Evolutionary conservation across 2,113 vertebrate genomes (phyloP).

Genomic region (Syngnathus scovelli): DNA sequence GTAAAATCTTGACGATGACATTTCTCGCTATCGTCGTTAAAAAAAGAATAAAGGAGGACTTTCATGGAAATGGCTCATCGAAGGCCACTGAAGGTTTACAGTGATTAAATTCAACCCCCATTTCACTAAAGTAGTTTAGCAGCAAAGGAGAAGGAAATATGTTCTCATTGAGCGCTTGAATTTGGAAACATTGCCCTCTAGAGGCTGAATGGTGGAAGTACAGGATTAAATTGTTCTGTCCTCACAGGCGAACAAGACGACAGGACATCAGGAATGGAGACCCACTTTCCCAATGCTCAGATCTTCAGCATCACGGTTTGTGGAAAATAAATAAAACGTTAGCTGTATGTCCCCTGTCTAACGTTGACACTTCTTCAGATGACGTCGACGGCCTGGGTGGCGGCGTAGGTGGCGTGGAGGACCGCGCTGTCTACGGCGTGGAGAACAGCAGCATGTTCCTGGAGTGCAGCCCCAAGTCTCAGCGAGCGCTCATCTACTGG

Average conservation of each 20-base stretch:
- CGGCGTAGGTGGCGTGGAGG: slow-evolving; percentile 83
- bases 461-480: slow-evolving; percentile 96
- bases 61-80: slow-evolving; percentile 45
- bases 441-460: slow-evolving; percentile 97
- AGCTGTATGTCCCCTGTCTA: too few relatives aligned
- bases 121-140: slow-evolving; percentile 24
- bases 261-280: slow-evolving; percentile 98
- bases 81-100: slow-evolving; percentile 35
- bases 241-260: slow-evolving; percentile 83
- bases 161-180: neutral
- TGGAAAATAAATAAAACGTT: neutral
- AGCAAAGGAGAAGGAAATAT: slow-evolving; percentile 29
- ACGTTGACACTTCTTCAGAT: slow-evolving; percentile 58
- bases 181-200: slow-evolving; percentile 63
- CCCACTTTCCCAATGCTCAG: slow-evolving; percentile 93
- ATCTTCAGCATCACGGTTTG: slow-evolving; percentile 89
- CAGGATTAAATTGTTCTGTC: slow-evolving; percentile 11
- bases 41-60: slow-evolving; percentile 4
- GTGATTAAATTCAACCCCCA: slow-evolving; percentile 25
- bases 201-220: slow-evolving; percentile 32
- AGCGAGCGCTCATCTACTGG: slow-evolving; percentile 88
- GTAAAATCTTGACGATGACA: slow-evolving; percentile 13
- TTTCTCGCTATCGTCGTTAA: slow-evolving; percentile 6
- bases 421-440: slow-evolving; percentile 90
- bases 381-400: slow-evolving; percentile 70